A percentile compares a stretch with the other conserved stretches of the same genome.
Conservation (phyloP, 2,797 vertebrate genomes). For the Mus spretus region DNA sequence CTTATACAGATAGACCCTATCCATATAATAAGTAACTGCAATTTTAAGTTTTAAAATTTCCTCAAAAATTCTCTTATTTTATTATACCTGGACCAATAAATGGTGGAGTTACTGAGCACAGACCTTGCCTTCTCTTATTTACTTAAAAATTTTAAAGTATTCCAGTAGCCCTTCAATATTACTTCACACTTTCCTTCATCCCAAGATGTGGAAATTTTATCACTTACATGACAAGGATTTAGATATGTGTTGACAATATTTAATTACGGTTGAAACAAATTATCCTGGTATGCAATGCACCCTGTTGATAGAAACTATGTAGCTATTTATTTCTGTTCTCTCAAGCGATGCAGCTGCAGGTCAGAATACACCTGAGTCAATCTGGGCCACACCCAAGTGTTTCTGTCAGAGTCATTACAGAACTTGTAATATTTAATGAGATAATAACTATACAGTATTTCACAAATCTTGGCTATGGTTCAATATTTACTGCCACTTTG, state of each 20-base stretch:
- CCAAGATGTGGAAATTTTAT: background rate
- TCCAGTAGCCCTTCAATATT: background rate
- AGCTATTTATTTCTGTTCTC: background rate
- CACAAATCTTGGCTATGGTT: slow-evolving; percentile 14
- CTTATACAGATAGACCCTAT: background rate
- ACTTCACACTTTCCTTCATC: background rate
- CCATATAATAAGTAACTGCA: background rate
- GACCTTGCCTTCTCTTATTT: background rate
- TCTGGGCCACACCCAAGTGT: background rate
- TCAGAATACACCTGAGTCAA: background rate
- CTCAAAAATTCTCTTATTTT: background rate
- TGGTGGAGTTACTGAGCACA: background rate
- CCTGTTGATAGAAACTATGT: background rate
- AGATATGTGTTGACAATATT: background rate
- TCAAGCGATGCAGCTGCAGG: background rate
- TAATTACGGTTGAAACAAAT: background rate
- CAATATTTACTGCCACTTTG: background rate
- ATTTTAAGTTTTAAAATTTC: slow-evolving; percentile 32
- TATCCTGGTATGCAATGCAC: background rate
- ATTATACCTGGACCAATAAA: background rate
- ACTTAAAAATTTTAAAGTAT: slow-evolving; percentile 7
- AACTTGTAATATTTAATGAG: background rate
- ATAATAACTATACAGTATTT: background rate
- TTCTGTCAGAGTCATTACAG: background rate
- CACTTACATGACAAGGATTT: background rate